Conservation (phyloP, 2,113 vertebrate species). For the Erpornis zantholeuca region DNA sequence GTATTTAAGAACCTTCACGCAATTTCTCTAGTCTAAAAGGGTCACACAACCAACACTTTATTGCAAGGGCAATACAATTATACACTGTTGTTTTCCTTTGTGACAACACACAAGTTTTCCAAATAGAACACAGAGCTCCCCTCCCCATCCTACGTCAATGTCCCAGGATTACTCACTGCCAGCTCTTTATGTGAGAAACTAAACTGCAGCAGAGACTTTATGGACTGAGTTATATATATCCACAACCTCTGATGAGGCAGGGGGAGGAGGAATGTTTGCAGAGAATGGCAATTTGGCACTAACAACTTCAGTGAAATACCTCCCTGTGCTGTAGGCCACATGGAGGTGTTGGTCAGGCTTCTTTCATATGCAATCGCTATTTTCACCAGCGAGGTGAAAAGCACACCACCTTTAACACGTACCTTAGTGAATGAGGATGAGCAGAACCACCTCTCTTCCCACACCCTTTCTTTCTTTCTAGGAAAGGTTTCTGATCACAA, state of each 20-base stretch:
- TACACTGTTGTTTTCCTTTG: background rate
- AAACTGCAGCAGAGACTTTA: background rate
- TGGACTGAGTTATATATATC: background rate
- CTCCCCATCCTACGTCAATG: background rate
- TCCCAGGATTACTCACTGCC: background rate
- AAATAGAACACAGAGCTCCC: background rate
- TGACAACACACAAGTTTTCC: background rate
- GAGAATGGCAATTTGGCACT: background rate
- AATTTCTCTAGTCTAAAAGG: background rate
- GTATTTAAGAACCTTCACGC: background rate
- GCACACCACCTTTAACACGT: background rate
- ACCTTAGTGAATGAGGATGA: background rate
- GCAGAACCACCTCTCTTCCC: background rate
- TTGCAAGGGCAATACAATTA: background rate
- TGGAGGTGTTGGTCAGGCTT: fast-evolving
- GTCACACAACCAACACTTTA: background rate
- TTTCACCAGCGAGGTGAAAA: background rate
- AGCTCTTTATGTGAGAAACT: background rate
- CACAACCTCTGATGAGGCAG: background rate
- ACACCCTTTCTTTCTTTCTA: background rate
- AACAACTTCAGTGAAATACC: background rate
- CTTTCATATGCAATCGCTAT: background rate
- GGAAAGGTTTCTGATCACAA: background rate
- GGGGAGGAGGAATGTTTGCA: background rate
- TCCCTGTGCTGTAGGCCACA: background rate